Conservation (phyloP, 1,140 invertebrate genomes). For the Diploscapter pachys region DNA sequence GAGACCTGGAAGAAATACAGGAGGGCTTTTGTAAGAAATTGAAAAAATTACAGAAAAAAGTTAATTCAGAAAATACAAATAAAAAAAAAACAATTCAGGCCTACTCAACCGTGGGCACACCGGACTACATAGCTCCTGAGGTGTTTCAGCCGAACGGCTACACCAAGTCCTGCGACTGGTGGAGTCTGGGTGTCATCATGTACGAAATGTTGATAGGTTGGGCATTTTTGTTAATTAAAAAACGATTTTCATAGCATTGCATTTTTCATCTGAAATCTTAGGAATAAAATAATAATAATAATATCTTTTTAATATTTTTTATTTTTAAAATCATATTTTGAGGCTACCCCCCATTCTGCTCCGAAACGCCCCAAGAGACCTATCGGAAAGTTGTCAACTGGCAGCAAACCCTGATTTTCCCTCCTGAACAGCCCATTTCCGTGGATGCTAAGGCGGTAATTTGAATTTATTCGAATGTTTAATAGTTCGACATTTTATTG, state of each 20-base stretch:
- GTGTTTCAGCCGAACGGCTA: constrained; percentile 95
- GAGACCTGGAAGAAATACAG: constrained; percentile 96
- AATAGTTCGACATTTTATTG: constrained; percentile 54
- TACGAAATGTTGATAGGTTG: constrained; percentile 98
- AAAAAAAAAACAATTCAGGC: constrained; percentile 61
- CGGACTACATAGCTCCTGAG: constrained; percentile 98
- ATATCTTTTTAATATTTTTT: background rate
- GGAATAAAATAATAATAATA: constrained; percentile 12
- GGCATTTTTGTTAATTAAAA: constrained; percentile 37
- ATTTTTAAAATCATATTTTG: constrained; percentile 26
- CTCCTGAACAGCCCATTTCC: constrained; percentile 96
- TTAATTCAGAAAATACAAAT: background rate
- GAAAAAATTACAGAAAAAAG: background rate
- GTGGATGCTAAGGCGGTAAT: constrained; percentile 68
- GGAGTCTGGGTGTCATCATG: constrained; percentile 99
- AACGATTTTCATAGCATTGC: background rate
- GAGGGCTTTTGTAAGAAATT: constrained; percentile 75
- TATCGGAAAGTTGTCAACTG: constrained; percentile 99
- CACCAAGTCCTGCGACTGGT: constrained; percentile 94
- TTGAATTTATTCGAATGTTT: background rate
- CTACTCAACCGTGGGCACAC: constrained; percentile 91
- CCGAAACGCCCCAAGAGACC: constrained; percentile 97
- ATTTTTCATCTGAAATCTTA: no score
- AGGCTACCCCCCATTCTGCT: constrained; percentile 98
- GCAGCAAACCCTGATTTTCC: constrained; percentile 94